Percentiles rank a stretch among this genome's conserved stretches.
phyloP scores from a whole-genome alignment of 2,888 invertebrate genomes.

The Chrysolina haemoptera region DNA sequence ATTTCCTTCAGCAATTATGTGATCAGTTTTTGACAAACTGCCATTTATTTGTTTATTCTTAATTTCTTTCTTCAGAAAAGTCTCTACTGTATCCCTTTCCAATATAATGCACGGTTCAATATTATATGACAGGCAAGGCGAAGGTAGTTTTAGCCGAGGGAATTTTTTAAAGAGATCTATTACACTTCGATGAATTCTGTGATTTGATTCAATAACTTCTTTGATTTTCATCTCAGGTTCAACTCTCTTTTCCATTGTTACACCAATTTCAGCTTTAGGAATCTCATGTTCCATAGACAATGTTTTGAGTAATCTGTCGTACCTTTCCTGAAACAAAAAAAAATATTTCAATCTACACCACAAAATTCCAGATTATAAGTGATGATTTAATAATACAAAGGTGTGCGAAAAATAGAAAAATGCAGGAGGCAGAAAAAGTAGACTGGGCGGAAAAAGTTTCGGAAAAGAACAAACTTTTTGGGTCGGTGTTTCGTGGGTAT shows the following conservation, averaged over 20 bases:
- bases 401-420: too few relatives aligned
- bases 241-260: background rate
- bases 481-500: too few relatives aligned
- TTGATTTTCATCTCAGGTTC: background rate
- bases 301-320: constrained; percentile 30
- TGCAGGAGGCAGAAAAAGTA: too few relatives aligned
- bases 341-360: background rate
- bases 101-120: constrained; percentile 51
- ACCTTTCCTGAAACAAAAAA: constrained; percentile 41
- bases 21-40: background rate
- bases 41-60: background rate
- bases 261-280: constrained; percentile 18
- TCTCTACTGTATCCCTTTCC: constrained; percentile 52
- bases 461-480: too few relatives aligned
- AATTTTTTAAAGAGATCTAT: constrained; percentile 38
- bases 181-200: constrained; percentile 49
- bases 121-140: constrained; percentile 43
- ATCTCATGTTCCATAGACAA: constrained; percentile 33
- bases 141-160: constrained; percentile 50
- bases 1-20: background rate
- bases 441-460: too few relatives aligned
- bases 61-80: constrained; percentile 42
- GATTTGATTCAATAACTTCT: background rate
- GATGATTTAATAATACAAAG: too few relatives aligned
- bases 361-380: too few relatives aligned